Evolutionary conservation across 2,888 invertebrate species (phyloP), one percentile per base, ranked within the genome.

Genomic region (Pyrocoelia pectoralis): DNA sequence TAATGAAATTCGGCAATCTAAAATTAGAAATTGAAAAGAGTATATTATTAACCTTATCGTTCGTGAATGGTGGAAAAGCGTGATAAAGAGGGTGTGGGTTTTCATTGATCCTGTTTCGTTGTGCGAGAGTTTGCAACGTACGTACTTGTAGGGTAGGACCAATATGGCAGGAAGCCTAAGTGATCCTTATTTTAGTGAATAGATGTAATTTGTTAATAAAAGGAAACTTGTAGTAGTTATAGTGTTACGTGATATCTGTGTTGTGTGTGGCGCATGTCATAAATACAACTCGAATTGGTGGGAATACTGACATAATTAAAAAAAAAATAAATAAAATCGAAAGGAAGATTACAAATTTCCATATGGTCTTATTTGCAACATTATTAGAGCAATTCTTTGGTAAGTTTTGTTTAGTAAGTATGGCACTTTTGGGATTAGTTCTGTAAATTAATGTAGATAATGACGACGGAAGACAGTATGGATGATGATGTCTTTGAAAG

Each of bases 401-500:
- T 24, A 24, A 24, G 24, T 6, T 3, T 5, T 24, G 40, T 10
- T 8, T 40, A 3, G 40, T 40, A 24, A 24, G 24, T 24, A 24
- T n/a, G n/a, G n/a, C 24, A 24, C 3, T 6, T 24, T 24, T 24
- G 3, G 8, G 33, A n/a, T 33, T 33, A 2, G n/a, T n/a, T n/a
- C n/a, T n/a, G n/a, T n/a, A n/a, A 2, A 8, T 19, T 19, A n/a
- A 24, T 46, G 55, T 40, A 14, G 40, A 43, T 43, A 40, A 55
- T 55, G 55, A 19, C 19, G 18, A 76, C 79, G 40, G 92, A 92
- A 72, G 92, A 93, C 81, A 91, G 89, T 74, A 90, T 93, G 87
- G 91, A 91, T 75, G 93, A 93, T 80, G 93, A 93, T 80, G 93
- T 93, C 53, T 93, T 93, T 74, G 92, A 92, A 76, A 87, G 88